A percentile compares a stretch with the other conserved stretches of the same genome.
phyloP scores from a whole-genome alignment of 37 sponge, comb jelly and placozoan species.

The Mnemiopsis leidyi region DNA sequence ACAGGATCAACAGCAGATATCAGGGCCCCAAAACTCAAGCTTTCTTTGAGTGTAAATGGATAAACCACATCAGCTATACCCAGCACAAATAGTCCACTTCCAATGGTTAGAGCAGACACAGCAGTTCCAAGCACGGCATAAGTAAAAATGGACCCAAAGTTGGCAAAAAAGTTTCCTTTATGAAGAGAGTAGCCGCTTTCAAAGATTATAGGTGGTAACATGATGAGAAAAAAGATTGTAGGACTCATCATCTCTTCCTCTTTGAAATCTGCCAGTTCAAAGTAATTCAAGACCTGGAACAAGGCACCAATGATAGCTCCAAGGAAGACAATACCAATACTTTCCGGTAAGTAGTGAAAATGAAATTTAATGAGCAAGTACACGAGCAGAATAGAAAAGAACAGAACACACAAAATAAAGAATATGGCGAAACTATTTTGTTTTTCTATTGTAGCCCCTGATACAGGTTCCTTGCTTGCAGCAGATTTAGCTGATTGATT shows the following conservation, averaged over 20 bases:
- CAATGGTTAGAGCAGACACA: slow-evolving; percentile 83
- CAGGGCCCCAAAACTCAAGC: slow-evolving; percentile 90
- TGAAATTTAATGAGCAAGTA: slow-evolving; percentile 78
- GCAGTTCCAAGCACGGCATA: slow-evolving; percentile 93
- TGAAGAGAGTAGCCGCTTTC: slow-evolving; percentile 95
- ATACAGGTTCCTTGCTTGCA: background rate
- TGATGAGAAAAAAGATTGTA: slow-evolving; percentile 81
- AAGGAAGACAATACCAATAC: slow-evolving; percentile 83
- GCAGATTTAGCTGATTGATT: background rate
- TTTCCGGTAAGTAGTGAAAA: slow-evolving; percentile 86
- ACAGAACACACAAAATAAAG: slow-evolving; percentile 67
- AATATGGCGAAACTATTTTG: slow-evolving; percentile 67
- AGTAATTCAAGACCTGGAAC: slow-evolving; percentile 2
- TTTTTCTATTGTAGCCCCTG: slow-evolving; percentile 43
- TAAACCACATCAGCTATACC: slow-evolving; percentile 69
- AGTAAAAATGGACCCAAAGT: slow-evolving; percentile 86
- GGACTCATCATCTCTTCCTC: slow-evolving; percentile 74
- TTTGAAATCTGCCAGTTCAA: slow-evolving; percentile 27
- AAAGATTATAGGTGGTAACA: slow-evolving; percentile 96
- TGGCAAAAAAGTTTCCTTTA: slow-evolving; percentile 96
- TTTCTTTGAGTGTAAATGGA: slow-evolving; percentile 49
- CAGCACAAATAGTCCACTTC: slow-evolving; percentile 79
- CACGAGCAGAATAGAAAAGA: slow-evolving; percentile 74
- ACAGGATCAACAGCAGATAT: slow-evolving; percentile 97
- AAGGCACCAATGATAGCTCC: slow-evolving; percentile 68